A percentile compares a stretch with the other conserved stretches of the same genome.
Conservation (phyloP, 1,140 invertebrate species). For the Cepaea nemoralis region DNA sequence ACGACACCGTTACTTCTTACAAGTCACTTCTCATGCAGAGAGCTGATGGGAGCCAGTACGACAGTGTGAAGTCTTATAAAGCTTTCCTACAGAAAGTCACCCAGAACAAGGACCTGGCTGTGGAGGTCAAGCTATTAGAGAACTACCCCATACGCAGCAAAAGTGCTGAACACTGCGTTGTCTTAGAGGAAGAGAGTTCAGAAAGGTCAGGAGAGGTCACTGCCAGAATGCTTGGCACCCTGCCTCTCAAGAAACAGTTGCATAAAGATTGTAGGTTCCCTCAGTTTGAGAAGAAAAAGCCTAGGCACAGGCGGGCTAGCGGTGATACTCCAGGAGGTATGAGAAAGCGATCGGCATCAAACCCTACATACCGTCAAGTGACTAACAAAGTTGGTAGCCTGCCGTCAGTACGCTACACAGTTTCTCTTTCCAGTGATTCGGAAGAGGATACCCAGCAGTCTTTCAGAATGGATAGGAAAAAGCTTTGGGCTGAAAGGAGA, state of each 20-base stretch:
- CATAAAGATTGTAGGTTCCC: background rate
- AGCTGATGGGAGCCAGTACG: conserved; percentile 42
- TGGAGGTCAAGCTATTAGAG: conserved; percentile 46
- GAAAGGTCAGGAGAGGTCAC: conserved; percentile 16
- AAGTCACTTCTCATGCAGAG: conserved; percentile 45
- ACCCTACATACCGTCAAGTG: conserved; percentile 11
- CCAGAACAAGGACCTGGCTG: conserved; percentile 44
- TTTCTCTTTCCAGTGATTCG: conserved; percentile 27
- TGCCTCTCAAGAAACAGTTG: conserved; percentile 27
- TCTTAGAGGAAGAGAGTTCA: conserved; percentile 36
- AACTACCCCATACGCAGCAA: conserved; percentile 40
- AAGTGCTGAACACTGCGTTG: conserved; percentile 37
- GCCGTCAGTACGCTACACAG: conserved; percentile 25
- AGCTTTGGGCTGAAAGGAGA: conserved; percentile 32
- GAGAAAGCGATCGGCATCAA: conserved; percentile 38
- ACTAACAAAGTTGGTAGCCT: conserved; percentile 5
- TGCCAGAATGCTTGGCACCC: background rate
- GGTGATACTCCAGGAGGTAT: background rate
- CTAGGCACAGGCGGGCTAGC: conserved; percentile 11
- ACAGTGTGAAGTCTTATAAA: conserved; percentile 48
- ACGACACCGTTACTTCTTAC: conserved; percentile 46
- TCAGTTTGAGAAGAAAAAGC: conserved; percentile 24
- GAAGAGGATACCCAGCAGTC: conserved; percentile 28
- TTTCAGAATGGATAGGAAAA: conserved; percentile 24
- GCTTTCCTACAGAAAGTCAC: conserved; percentile 44